Base-by-base conservation (phyloP, 2,113 vertebrate species). In the Paedocypris sp. region DNA sequence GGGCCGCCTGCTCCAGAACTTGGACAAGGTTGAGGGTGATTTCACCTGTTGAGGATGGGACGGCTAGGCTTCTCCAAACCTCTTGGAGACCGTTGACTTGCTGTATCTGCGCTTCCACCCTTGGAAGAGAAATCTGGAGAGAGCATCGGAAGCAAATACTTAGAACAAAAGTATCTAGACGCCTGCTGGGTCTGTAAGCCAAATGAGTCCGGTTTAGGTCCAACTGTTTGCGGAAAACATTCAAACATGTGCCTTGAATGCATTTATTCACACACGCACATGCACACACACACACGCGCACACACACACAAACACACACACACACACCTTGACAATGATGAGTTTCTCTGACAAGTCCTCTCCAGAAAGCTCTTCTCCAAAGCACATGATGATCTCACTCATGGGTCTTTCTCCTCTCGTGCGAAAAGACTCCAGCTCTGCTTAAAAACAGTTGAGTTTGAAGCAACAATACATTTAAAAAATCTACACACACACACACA, bases 321-420 rank as follows among this genome's bases (percentile, higher is more conserved):
- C 5, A 3, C n/a, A 16, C 70, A 93, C 91, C 84, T 88, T 77
- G 28, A 87, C 82, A 1, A 83, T 84, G 42, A 94, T 89, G 42
- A 81, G 83, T 49, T 87, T 88, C 16, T 56, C 19, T 4, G 61
- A 20, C 3, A 68, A 56, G 11, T 79, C 69, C 3, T 79, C 86
- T 0, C 23, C 16, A 2, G 56, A 68, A 23, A 80, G 69, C 53
- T 89, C 81, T 25, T 92, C 88, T 18, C 88, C 90, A 4, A 94
- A 88, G 54, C 89, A 87, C 39, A 94, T 75, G 0, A 78, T 88
- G 62, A 90, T 68, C 39, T 79, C 69, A 68, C 62, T 85, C 53
- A 84, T 64, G 7, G 91, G 91, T 1, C 51, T 69, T 0, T 75
- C 71, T 0, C 81, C 86, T 1, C 81, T 79, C 3, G 67, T 23